Evolutionary conservation across 2,797 vertebrate species (phyloP), one percentile per base, ranked within the genome.

Genomic region (Clarias pachynema): DNA sequence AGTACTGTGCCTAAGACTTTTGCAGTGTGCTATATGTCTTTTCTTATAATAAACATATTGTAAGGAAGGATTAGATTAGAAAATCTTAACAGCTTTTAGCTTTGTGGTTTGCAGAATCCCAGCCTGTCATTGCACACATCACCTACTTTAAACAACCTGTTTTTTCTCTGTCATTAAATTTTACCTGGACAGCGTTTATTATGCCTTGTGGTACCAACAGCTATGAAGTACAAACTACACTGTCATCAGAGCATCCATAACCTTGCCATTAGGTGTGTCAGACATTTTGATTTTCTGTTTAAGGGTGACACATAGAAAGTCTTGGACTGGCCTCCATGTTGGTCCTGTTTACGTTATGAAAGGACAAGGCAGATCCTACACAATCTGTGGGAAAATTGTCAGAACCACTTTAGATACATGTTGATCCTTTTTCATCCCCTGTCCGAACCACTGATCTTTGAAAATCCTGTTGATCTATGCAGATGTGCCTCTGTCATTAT

Each of bases 381-480:
- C 53, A 65, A 29, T 60, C 66, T 37, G 18, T 59, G 20, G 72
- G 4, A 40, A 40, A n/a, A 57, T 31, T 66, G 56, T n/a, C 70
- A 18, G 59, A 31, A 57, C 57, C 74, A 34, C 69, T 20, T 69
- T 49, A 26, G 31, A 66, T 60, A 24, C 14, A 18, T 22, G 20
- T 44, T 57, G 31, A 56, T 79, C 15, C 15, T 79, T 73, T 40
- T 59, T 62, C 74, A 80, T 86, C 90, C 92, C 91, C 84, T 37
- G 73, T 89, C 90, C 91, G 88, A 88, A 86, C 88, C 91, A 89
- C 92, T 94, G 93, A 93, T 86, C 91, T 91, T 93, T 87, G 88
- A 93, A 94, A 92, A 80, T 94, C 89, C 91, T 89, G 92, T 92
- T 94, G 90, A 96, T 95, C 94, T 96, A 94, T 96, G 93, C 94